phyloP scores from a whole-genome alignment of 2,797 vertebrate species.

The Acanthurus lineatus region DNA sequence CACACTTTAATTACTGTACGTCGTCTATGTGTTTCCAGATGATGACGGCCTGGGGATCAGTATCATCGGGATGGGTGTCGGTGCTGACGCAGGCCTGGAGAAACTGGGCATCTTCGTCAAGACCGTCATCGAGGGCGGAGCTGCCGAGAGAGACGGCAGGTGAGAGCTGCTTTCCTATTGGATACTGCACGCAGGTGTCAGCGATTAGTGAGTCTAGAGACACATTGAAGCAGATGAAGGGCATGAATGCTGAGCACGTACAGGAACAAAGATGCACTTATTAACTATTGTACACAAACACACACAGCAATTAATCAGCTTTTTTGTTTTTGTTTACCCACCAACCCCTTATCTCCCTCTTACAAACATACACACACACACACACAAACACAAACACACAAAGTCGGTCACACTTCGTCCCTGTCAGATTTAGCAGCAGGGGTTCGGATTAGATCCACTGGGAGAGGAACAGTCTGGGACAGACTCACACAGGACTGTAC shows the following conservation, averaged over 20 bases:
- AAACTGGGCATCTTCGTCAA: slow-evolving; percentile 99
- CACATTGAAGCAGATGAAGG: neutral
- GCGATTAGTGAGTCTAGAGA: slow-evolving; percentile 1
- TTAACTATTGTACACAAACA: slow-evolving; percentile 3
- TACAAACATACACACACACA: neutral
- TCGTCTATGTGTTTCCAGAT: slow-evolving; percentile 83
- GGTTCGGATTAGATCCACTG: slow-evolving; percentile 62
- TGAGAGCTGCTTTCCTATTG: slow-evolving; percentile 71
- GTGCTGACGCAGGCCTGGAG: slow-evolving; percentile 96
- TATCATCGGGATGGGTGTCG: slow-evolving; percentile 99
- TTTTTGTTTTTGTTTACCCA: slow-evolving; percentile 6
- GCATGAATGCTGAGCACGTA: neutral
- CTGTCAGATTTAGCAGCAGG: slow-evolving; percentile 76
- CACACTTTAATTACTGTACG: neutral
- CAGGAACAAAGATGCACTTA: neutral
- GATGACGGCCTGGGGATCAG: slow-evolving; percentile 98
- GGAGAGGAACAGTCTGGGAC: slow-evolving; percentile 40
- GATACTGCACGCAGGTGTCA: neutral
- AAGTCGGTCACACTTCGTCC: slow-evolving; percentile 48
- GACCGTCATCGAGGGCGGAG: slow-evolving; percentile 96
- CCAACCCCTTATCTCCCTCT: neutral
- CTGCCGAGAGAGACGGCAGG: slow-evolving; percentile 95
- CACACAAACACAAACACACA: slow-evolving; percentile 3
- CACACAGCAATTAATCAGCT: slow-evolving; percentile 23
- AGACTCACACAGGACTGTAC: slow-evolving; percentile 19